Evolutionary conservation across 2,888 invertebrate genomes (phyloP).

Genomic region (Trissolcus brochymenae): DNA sequence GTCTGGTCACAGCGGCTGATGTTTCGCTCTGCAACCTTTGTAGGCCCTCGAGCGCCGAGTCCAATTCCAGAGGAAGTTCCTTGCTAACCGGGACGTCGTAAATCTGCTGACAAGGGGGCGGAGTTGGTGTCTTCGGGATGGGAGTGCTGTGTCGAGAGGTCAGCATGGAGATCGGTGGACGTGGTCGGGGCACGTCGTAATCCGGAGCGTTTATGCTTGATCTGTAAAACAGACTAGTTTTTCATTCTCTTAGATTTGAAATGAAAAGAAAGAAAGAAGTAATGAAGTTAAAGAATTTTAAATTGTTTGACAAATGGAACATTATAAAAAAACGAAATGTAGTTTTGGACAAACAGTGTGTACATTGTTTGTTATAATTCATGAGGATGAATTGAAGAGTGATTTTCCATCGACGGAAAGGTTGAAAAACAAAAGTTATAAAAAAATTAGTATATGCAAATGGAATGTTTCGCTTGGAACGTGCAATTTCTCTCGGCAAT

Average conservation of each 20-base stretch:
- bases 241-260: neutral
- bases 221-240: slow-evolving; percentile 53
- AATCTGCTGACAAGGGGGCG: slow-evolving; percentile 73
- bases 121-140: slow-evolving; percentile 65
- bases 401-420: neutral
- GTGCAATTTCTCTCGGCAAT: slow-evolving; percentile 31
- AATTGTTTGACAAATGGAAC: too few relatives aligned
- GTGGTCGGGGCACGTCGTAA: slow-evolving; percentile 83
- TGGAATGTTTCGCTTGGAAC: slow-evolving; percentile 20
- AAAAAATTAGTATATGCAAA: slow-evolving; percentile 23
- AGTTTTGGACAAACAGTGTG: too few relatives aligned
- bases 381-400: too few relatives aligned
- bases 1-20: slow-evolving; percentile 86
- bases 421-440: neutral
- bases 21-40: slow-evolving; percentile 88
- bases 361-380: too few relatives aligned
- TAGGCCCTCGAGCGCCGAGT: slow-evolving; percentile 86
- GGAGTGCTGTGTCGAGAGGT: slow-evolving; percentile 69
- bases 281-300: too few relatives aligned
- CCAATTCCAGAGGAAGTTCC: slow-evolving; percentile 85
- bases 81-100: slow-evolving; percentile 82
- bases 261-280: too few relatives aligned
- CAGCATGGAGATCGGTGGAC: slow-evolving; percentile 68
- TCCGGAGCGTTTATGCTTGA: slow-evolving; percentile 81
- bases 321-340: too few relatives aligned